A percentile compares a stretch with the other conserved stretches of the same genome.
phyloP scores from a whole-genome alignment of 2,888 invertebrate genomes.

The Xestobium rufovillosum region DNA sequence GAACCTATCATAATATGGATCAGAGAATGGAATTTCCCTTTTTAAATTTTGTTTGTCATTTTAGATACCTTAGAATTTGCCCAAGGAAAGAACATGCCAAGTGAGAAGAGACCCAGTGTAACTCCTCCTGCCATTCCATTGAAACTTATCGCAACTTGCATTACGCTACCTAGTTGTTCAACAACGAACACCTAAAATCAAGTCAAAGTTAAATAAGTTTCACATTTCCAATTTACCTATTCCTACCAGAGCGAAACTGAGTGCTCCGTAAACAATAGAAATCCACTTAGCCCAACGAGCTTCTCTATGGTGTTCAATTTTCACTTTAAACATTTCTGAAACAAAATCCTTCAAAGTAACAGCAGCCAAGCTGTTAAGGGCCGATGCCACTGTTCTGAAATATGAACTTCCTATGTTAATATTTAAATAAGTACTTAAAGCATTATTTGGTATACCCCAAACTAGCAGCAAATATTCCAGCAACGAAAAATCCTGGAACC shows the following conservation, averaged over 20 bases:
- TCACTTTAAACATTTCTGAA: constrained; percentile 60
- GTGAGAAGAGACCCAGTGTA: constrained; percentile 74
- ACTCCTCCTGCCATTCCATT: constrained; percentile 88
- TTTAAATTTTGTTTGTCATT: constrained; percentile 3
- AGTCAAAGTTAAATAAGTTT: not conserved
- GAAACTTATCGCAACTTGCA: constrained; percentile 81
- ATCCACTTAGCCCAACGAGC: constrained; percentile 65
- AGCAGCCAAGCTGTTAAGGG: constrained; percentile 86
- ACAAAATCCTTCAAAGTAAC: constrained; percentile 85
- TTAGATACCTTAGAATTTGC: constrained; percentile 66
- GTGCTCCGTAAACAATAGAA: constrained; percentile 58
- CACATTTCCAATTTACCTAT: not conserved
- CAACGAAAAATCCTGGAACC: constrained; percentile 87
- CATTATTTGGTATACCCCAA: constrained; percentile 61
- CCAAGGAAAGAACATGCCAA: constrained; percentile 86
- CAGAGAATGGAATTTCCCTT: too few species aligned
- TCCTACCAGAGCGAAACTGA: constrained; percentile 56
- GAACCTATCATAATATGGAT: too few species aligned
- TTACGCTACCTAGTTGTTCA: constrained; percentile 76
- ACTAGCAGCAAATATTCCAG: constrained; percentile 92
- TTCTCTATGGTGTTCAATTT: constrained; percentile 66
- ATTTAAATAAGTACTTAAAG: constrained; percentile 6
- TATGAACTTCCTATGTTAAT: constrained; percentile 11
- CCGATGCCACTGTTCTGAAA: constrained; percentile 88
- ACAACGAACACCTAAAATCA: constrained; percentile 65